Percentiles rank a stretch among this genome's conserved stretches.
Conservation (phyloP, 2,797 vertebrate species). For the Lemur catta region DNA sequence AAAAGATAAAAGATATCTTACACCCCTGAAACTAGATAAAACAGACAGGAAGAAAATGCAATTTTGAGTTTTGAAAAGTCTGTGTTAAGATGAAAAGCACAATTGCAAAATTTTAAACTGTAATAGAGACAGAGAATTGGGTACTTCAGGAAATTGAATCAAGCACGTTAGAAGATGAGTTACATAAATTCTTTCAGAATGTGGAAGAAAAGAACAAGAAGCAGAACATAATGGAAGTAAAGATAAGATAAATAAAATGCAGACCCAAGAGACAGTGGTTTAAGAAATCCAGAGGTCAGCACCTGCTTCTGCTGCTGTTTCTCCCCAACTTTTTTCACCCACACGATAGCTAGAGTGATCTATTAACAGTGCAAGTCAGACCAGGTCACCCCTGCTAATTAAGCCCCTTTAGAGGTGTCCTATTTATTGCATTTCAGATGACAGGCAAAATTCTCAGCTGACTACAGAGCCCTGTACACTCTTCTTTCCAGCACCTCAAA, state of each 20-base stretch:
- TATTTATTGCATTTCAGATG: background rate
- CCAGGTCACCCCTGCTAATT: background rate
- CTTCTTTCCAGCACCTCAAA: background rate
- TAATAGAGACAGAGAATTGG: conserved; percentile 22
- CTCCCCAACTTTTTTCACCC: background rate
- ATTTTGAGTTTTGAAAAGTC: conserved; percentile 32
- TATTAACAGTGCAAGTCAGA: background rate
- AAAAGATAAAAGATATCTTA: conserved; percentile 1
- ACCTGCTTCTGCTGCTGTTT: too few relatives aligned
- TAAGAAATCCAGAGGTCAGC: background rate
- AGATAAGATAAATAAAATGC: too few relatives aligned
- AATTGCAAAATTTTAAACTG: background rate
- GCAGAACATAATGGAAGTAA: background rate
- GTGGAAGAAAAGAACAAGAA: conserved; percentile 10
- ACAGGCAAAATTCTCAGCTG: background rate
- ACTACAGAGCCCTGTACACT: too few relatives aligned
- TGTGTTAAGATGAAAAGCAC: conserved; percentile 7
- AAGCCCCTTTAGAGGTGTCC: background rate
- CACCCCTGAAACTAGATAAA: background rate
- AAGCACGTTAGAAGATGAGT: background rate
- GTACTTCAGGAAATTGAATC: conserved; percentile 52
- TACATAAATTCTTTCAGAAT: background rate
- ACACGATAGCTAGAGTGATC: too few relatives aligned
- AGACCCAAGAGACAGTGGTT: too few relatives aligned
- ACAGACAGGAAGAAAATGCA: background rate